phyloP scores from a whole-genome alignment of 2,888 invertebrate species.

The Ochropacha duplaris region DNA sequence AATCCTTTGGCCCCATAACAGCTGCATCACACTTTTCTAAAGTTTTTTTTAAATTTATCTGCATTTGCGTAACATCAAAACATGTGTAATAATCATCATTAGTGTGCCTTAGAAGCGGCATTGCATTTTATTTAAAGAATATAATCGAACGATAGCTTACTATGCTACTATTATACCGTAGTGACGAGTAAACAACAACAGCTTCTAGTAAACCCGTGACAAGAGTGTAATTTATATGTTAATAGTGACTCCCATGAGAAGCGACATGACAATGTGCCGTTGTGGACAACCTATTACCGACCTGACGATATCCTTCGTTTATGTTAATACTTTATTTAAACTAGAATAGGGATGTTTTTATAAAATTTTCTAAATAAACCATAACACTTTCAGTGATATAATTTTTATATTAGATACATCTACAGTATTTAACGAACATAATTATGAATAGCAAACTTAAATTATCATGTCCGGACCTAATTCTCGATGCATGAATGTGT shows the following conservation, averaged over 20 bases:
- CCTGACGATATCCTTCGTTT: not conserved
- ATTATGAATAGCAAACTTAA: too few relatives aligned
- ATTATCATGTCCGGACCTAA: too few relatives aligned
- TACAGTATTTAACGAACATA: too few relatives aligned
- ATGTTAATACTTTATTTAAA: not conserved
- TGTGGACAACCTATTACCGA: slow-evolving; percentile 1
- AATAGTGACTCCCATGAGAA: not conserved
- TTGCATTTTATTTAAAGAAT: not conserved
- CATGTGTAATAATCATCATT: too few relatives aligned
- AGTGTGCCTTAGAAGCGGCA: not conserved
- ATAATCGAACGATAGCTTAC: not conserved
- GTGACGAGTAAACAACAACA: not conserved
- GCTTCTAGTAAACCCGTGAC: not conserved
- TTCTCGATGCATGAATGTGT: too few relatives aligned
- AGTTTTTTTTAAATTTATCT: too few relatives aligned
- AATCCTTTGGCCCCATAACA: too few relatives aligned
- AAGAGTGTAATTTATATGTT: not conserved
- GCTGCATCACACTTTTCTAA: too few relatives aligned
- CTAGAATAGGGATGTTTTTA: not conserved
- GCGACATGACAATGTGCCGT: not conserved
- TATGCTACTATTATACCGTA: not conserved
- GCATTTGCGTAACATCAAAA: too few relatives aligned
- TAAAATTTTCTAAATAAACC: too few relatives aligned
- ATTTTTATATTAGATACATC: too few relatives aligned
- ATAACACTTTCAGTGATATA: not conserved